Evolutionary conservation across 2,113 vertebrate genomes (phyloP).

Genomic region (Patagioenas fasciata): DNA sequence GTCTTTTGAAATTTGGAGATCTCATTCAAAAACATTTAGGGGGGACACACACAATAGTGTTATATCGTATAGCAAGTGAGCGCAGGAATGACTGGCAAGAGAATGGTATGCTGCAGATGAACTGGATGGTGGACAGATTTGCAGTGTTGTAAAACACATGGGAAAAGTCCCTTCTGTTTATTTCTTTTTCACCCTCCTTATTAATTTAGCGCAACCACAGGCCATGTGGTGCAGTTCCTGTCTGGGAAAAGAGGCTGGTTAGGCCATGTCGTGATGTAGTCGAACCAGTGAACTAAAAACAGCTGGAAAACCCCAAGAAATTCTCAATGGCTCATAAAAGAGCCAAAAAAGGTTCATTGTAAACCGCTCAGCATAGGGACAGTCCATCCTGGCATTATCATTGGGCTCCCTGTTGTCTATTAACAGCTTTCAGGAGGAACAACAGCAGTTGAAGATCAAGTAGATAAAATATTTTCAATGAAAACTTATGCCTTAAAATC

Average conservation of each 20-base stretch:
- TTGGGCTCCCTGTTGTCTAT: background rate
- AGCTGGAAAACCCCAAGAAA: slow-evolving; percentile 72
- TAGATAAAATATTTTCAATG: background rate
- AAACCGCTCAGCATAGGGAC: slow-evolving; percentile 35
- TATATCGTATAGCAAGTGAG: background rate
- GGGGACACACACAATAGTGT: background rate
- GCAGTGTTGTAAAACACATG: slow-evolving; percentile 52
- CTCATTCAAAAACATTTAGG: background rate
- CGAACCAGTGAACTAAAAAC: slow-evolving; percentile 4
- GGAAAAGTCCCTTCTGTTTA: slow-evolving; percentile 70
- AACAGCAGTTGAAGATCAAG: background rate
- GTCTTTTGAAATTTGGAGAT: background rate
- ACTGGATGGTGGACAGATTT: slow-evolving; percentile 60
- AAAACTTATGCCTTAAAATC: background rate
- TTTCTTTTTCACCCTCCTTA: slow-evolving; percentile 20
- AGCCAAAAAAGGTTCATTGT: slow-evolving; percentile 33
- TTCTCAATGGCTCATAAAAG: slow-evolving; percentile 55
- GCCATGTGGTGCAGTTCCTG: slow-evolving; percentile 65
- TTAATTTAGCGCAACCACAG: slow-evolving; percentile 72
- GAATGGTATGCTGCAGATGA: slow-evolving; percentile 55
- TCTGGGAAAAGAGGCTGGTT: slow-evolving; percentile 61
- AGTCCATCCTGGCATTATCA: background rate
- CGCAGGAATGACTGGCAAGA: slow-evolving; percentile 29
- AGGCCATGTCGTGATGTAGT: slow-evolving; percentile 13
- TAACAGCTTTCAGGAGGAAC: slow-evolving; percentile 28